These are phyloP conservation scores for Psylliodes chrysocephalus DNA, from an alignment of 2,888 invertebrate species.

Conservation along the genomic window DNA sequence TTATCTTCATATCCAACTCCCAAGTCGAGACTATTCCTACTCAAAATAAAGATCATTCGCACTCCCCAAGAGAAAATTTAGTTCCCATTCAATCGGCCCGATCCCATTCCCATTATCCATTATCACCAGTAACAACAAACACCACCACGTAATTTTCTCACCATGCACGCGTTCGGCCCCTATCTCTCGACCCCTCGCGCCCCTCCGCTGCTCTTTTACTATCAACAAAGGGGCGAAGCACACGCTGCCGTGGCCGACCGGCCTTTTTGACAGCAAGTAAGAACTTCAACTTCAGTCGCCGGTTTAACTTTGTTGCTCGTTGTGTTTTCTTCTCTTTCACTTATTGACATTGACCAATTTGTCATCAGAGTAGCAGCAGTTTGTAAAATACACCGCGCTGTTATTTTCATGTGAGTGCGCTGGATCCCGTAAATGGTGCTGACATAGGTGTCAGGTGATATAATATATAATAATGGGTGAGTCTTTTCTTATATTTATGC, in stretches of 20 bases:
- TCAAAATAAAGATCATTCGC: neutral
- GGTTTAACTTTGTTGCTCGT: conserved; percentile 10
- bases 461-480: neutral
- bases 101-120: conserved; percentile 5
- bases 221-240: conserved; percentile 31
- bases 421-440: too few relatives aligned
- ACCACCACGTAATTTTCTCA: conserved; percentile 18
- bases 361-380: neutral
- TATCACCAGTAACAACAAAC: conserved; percentile 10
- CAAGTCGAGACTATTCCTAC: neutral
- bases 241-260: conserved; percentile 10
- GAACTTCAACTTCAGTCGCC: conserved; percentile 21
- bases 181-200: neutral
- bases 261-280: conserved; percentile 16
- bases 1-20: too few relatives aligned
- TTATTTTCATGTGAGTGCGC: too few relatives aligned
- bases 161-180: conserved; percentile 11
- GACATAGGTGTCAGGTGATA: too few relatives aligned
- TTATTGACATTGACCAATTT: neutral
- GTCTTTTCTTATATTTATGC: too few relatives aligned
- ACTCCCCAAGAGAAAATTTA: neutral
- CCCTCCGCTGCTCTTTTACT: conserved; percentile 26
- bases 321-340: neutral
- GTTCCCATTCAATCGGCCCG: conserved; percentile 3
- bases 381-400: neutral